phyloP scores from a whole-genome alignment of 2,113 vertebrate genomes.

The Nymphicus hollandicus region DNA sequence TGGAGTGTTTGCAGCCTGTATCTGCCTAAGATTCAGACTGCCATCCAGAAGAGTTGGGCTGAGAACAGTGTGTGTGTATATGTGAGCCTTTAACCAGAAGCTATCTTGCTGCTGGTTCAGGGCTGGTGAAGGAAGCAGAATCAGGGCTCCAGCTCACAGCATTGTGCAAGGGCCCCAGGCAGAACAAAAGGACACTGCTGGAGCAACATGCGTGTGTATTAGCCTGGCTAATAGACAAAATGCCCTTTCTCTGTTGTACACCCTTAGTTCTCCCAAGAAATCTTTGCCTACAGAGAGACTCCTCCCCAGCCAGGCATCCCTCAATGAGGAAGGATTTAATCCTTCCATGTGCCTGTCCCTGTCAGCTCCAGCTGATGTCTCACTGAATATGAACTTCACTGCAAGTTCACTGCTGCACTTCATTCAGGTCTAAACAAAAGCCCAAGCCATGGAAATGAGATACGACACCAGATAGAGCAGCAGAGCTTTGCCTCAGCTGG shows the following conservation, averaged over 20 bases:
- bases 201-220: neutral
- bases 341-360: neutral
- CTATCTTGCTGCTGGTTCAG: neutral
- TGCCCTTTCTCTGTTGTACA: neutral
- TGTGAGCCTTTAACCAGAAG: neutral
- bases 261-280: neutral
- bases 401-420: neutral
- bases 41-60: neutral
- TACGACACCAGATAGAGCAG: neutral
- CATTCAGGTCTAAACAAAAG: constrained; percentile 1
- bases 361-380: neutral
- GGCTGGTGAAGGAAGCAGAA: neutral
- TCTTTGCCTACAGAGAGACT: neutral
- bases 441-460: neutral
- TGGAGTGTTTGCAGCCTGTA: neutral
- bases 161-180: neutral
- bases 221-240: neutral
- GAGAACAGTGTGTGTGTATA: neutral
- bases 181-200: neutral
- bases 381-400: neutral
- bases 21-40: neutral
- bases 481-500: constrained; percentile 26
- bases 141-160: neutral
- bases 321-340: neutral
- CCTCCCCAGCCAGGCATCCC: neutral